Conservation (phyloP, 2,113 vertebrate genomes). For the Bombycilla garrulus region DNA sequence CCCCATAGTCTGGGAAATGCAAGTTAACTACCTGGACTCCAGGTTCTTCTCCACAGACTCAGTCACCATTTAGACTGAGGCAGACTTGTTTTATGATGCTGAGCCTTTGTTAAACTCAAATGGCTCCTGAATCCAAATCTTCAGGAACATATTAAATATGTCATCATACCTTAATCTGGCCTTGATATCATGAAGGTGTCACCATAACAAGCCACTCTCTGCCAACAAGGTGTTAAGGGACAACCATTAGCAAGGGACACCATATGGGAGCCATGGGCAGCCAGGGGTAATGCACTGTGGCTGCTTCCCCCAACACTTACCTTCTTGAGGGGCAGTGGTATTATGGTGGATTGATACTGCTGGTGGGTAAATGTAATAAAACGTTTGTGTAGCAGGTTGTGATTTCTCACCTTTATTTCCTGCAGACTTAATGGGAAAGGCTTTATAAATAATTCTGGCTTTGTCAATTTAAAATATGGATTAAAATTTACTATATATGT, state of each 20-base stretch:
- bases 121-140: background rate
- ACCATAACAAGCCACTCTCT: background rate
- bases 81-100: background rate
- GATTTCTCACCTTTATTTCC: background rate
- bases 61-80: background rate
- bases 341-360: background rate
- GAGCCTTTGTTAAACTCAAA: background rate
- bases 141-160: background rate
- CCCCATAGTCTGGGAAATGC: background rate
- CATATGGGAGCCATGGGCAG: background rate
- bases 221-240: background rate
- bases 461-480: conserved; percentile 35
- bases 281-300: background rate
- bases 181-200: background rate
- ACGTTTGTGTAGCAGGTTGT: background rate
- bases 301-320: background rate
- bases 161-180: background rate
- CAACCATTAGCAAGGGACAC: background rate
- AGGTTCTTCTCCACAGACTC: background rate
- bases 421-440: background rate
- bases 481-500: conserved; percentile 32
- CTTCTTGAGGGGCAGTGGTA: background rate
- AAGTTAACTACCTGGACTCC: background rate
- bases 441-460: conserved; percentile 41
- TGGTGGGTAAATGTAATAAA: conserved; percentile 5